A percentile compares a stretch with the other conserved stretches of the same genome.
These are phyloP conservation scores for Diorhabda carinulata DNA, from an alignment of 1,140 invertebrate species.

Conservation along the genomic window DNA sequence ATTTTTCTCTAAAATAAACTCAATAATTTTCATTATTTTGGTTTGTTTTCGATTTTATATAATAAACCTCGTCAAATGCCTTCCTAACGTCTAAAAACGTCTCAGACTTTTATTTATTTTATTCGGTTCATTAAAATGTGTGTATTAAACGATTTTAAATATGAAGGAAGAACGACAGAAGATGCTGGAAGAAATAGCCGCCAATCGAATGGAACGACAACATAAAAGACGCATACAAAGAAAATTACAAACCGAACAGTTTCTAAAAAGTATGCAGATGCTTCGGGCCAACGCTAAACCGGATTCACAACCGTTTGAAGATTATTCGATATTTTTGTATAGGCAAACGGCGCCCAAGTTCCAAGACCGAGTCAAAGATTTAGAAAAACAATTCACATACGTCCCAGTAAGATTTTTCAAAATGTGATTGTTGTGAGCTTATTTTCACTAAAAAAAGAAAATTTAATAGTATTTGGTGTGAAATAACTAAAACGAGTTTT, in stretches of 20 bases:
- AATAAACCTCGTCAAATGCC: too few species aligned
- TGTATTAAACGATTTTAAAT: background rate
- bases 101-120: too few species aligned
- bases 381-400: slow-evolving; percentile 68
- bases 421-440: background rate
- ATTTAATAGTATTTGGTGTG: background rate
- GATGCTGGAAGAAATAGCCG: slow-evolving; percentile 63
- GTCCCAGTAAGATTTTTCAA: slow-evolving; percentile 63
- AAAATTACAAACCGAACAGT: slow-evolving; percentile 66
- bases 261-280: slow-evolving; percentile 75
- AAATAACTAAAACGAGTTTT: background rate
- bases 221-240: slow-evolving; percentile 62
- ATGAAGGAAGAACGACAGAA: slow-evolving; percentile 63
- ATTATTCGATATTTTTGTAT: slow-evolving; percentile 72
- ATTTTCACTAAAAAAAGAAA: background rate
- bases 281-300: slow-evolving; percentile 63
- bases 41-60: too few species aligned
- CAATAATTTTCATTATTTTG: too few species aligned
- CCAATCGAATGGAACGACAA: slow-evolving; percentile 62
- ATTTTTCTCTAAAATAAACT: too few species aligned
- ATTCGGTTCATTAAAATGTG: too few species aligned
- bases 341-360: slow-evolving; percentile 70
- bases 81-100: too few species aligned
- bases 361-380: slow-evolving; percentile 70
- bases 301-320: slow-evolving; percentile 61